Percentiles rank a stretch among this genome's conserved stretches.
These are phyloP conservation scores for Toxotes chatareus DNA, from an alignment of 2,113 vertebrate species.

Conservation along the genomic window DNA sequence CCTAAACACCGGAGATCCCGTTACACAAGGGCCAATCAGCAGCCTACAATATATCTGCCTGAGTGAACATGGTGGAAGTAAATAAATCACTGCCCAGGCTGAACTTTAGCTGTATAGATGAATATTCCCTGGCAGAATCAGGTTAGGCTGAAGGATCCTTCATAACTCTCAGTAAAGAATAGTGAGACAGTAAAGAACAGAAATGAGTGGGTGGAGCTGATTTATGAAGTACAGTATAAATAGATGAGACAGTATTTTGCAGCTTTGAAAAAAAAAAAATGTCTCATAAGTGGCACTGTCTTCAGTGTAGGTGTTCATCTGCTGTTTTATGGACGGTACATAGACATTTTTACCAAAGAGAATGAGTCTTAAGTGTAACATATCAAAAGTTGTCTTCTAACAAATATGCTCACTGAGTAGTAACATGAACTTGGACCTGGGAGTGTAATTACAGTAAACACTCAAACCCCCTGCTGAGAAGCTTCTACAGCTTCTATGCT, in stretches of 20 bases:
- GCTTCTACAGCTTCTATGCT: no score
- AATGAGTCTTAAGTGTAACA: background rate
- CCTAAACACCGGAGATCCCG: constrained; percentile 9
- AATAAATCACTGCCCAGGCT: constrained; percentile 63
- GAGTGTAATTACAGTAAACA: no score
- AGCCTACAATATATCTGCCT: constrained; percentile 44
- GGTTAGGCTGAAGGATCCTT: constrained; percentile 48
- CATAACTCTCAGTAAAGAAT: background rate
- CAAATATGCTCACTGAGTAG: no score
- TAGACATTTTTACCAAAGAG: background rate
- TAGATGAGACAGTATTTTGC: background rate
- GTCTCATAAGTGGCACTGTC: no score
- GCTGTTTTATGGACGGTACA: no score
- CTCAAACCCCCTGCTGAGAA: no score
- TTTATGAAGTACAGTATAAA: background rate
- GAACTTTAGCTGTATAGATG: constrained; percentile 46
- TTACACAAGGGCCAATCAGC: constrained; percentile 15
- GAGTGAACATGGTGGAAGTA: constrained; percentile 71
- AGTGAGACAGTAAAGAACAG: background rate
- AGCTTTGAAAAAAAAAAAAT: no score
- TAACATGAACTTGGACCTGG: no score
- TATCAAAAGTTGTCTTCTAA: no score
- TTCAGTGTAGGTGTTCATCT: no score
- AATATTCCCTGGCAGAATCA: constrained; percentile 69
- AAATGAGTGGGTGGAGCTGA: background rate